Evolutionary conservation across 1,140 invertebrate species (phyloP), one percentile per base, ranked within the genome.

Genomic region (Laupala kohalensis): DNA sequence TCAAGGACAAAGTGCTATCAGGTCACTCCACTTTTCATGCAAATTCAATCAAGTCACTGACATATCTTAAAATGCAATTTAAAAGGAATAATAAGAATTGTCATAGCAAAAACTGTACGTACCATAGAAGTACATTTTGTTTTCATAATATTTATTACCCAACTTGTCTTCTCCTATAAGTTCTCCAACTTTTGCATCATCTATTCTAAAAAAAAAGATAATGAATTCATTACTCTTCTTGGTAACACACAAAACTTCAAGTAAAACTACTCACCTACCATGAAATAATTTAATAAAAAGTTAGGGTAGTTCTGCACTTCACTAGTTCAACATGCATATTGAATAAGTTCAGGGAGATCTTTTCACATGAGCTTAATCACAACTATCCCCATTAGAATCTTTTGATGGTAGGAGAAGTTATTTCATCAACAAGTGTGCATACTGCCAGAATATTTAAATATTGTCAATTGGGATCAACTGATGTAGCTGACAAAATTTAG

Each of bases 141-240:
- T 97, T 84, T 98, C 90, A 80, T 87, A 99, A 80, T 99, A 99
- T 80, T 92, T 95, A 81, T 99, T 99, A 30, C 97, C 97, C 81
- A 89, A 96, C 79, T 94, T 91, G 80, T 99, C 97, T 72, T 86
- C 87, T n/a, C 97, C 97, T n/a, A 98, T 86, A 0, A 95, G 78
- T 0, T 81, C 88, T 25, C 96, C 96, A 64, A 86, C 84, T 83
- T 96, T 97, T 25, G 97, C 77, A 0, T 92, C 90, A 83, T 98
- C 96, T 76, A 88, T 88, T 78, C 95, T 94, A 77, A 75, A 66
- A 72, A 74, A 76, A 72, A 74, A 69, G 72, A 25, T 6, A 25
- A 5, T 65, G 9, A 12, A 62, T 12, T 62, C 13, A 65, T 6
- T 66, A 24, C 25, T 26, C 5, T 2, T 66, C 25, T 66, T 66